These are phyloP conservation scores for Gymnobelideus leadbeateri DNA, from an alignment of 2,113 vertebrate genomes.

Conservation along the genomic window DNA sequence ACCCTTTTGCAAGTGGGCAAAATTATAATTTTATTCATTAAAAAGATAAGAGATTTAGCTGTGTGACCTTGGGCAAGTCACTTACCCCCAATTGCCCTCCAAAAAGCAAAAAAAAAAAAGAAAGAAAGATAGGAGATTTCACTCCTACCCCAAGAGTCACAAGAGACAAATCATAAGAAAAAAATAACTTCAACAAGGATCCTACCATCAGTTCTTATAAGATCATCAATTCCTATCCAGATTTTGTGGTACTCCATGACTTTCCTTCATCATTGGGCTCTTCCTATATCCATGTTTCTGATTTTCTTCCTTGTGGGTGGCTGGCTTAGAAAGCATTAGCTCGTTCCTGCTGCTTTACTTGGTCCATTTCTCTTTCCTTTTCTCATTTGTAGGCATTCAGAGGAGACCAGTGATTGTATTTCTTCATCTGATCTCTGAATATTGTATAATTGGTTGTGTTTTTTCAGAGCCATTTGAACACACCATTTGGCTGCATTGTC, in stretches of 20 bases:
- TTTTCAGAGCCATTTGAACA: background rate
- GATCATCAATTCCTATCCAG: background rate
- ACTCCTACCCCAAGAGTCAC: background rate
- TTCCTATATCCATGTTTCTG: background rate
- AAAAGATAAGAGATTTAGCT: background rate
- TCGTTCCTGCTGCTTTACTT: rapidly evolving
- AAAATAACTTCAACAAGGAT: background rate
- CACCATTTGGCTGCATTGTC: background rate
- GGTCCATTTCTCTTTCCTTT: conserved; percentile 20
- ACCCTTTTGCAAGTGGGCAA: background rate
- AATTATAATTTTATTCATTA: background rate
- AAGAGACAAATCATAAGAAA: background rate
- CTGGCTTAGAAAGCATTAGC: conserved; percentile 14
- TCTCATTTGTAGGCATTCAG: background rate
- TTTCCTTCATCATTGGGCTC: background rate
- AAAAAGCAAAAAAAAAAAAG: too few relatives aligned
- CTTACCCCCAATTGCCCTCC: too few relatives aligned
- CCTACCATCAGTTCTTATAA: rapidly evolving
- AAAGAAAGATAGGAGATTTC: background rate
- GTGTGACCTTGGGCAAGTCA: too few relatives aligned
- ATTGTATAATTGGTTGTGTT: background rate
- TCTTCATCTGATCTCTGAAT: background rate
- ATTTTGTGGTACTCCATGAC: background rate
- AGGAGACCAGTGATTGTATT: rapidly evolving
- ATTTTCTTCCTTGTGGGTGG: background rate